Evolutionary conservation across 2,888 invertebrate genomes (phyloP), one percentile per base, ranked within the genome.

Genomic region (Agrotis clavis): DNA sequence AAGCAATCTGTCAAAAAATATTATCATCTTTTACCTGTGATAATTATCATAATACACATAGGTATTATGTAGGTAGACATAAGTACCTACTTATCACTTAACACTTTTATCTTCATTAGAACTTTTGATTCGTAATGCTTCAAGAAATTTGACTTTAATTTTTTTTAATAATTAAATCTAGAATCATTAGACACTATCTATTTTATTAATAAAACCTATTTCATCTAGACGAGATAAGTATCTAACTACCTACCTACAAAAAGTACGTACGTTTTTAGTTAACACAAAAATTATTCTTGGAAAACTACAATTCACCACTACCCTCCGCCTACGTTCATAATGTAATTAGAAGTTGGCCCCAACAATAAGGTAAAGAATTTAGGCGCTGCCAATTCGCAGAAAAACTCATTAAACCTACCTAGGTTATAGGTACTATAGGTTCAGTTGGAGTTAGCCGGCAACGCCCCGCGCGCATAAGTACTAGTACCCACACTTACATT

Each of bases 311-410:
- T 35, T n/a, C n/a, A 25, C 50, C 54, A 47, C 7, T 67, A 79
- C 57, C 61, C 56, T 45, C 48, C 6, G 25, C 35, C 9, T 64
- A 53, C n/a, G 19, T 53, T 19, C 7, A 4, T 67, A 67, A 18
- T 56, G 16, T 57, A 57, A 56, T 47, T 77, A 25, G 67, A 41
- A 48, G 21, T 66, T 74, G 59, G 50, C 68, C 18, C 59, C 57
- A 71, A 72, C 74, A 83, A 77, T 83, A 88, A 82, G 84, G 88
- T 81, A 76, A 90, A 87, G 90, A 92, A 93, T 92, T 93, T 90
- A 86, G 90, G 89, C 87, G 90, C 90, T 84, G 88, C 88, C 87
- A 90, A 87, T 93, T 94, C 94, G 91, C 92, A 91, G 93, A 94
- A 94, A 91, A 91, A 87, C 87, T 89, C 85, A 89, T 87, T 87